Conservation (phyloP, 2,113 vertebrate species). For the Xiphophorus couchianus region DNA sequence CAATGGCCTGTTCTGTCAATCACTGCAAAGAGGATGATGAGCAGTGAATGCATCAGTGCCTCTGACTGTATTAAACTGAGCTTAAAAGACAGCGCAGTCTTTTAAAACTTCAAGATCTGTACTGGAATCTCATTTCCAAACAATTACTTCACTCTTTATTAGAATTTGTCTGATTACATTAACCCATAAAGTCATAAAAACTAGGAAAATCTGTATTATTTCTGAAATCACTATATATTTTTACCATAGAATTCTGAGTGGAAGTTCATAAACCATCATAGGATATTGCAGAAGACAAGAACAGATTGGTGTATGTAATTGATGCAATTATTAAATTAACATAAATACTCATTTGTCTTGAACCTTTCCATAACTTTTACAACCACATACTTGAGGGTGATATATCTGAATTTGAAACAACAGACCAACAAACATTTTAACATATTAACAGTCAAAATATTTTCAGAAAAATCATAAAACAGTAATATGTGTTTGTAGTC, state of each 20-base stretch:
- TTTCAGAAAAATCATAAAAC: too few species aligned
- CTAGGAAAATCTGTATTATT: background rate
- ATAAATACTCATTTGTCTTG: too few species aligned
- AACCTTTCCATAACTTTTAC: too few species aligned
- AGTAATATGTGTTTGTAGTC: too few species aligned
- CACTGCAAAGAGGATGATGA: slow-evolving; percentile 20
- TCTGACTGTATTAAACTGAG: slow-evolving; percentile 43
- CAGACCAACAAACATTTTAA: too few species aligned
- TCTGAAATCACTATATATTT: background rate
- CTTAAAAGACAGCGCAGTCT: slow-evolving; percentile 20
- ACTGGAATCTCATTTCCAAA: background rate
- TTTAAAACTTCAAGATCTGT: background rate
- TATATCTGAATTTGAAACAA: too few species aligned
- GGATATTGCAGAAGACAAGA: too few species aligned
- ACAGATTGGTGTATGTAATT: too few species aligned
- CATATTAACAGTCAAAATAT: too few species aligned
- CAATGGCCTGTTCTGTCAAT: slow-evolving; percentile 8
- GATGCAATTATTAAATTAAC: too few species aligned
- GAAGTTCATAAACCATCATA: background rate
- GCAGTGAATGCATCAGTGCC: slow-evolving; percentile 26
- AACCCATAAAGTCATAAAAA: background rate
- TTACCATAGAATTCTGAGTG: background rate
- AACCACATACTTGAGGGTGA: too few species aligned
- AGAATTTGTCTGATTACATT: background rate
- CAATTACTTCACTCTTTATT: background rate